These are phyloP conservation scores for Acanthopagrus latus DNA, from an alignment of 2,797 vertebrate genomes.

Conservation along the genomic window DNA sequence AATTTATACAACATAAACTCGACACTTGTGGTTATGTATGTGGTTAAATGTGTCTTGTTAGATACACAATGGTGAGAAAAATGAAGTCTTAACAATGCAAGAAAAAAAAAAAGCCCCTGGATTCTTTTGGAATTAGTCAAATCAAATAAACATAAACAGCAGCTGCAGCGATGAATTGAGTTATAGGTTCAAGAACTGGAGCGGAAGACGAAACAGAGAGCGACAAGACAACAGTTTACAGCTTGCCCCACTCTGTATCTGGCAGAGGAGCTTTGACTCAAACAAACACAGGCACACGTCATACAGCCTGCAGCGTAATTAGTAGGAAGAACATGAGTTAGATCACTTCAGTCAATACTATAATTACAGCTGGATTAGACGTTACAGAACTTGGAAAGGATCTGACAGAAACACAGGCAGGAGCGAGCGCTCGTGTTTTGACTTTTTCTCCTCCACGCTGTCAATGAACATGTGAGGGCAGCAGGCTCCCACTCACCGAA, in stretches of 20 bases:
- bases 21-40: background rate
- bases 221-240: conserved; percentile 4
- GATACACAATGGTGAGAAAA: background rate
- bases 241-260: conserved; percentile 13
- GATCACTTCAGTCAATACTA: conserved; percentile 52
- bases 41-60: background rate
- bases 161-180: background rate
- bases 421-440: background rate
- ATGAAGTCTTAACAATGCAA: background rate
- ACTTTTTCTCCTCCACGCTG: background rate
- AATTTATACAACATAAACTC: background rate
- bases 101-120: background rate
- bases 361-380: conserved; percentile 65
- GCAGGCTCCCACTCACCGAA: conserved; percentile 89
- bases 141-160: conserved; percentile 1
- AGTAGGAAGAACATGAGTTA: conserved; percentile 52
- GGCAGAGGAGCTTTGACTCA: conserved; percentile 9
- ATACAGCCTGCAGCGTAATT: conserved; percentile 57
- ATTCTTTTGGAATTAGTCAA: background rate
- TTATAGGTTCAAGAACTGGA: background rate
- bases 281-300: background rate
- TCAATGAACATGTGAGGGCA: background rate
- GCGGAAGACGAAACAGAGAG: conserved; percentile 6
- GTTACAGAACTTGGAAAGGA: conserved; percentile 31
- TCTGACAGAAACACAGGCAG: conserved; percentile 15